These are phyloP conservation scores for Cantharis nigra DNA, from an alignment of 2,888 invertebrate species.

Conservation along the genomic window DNA sequence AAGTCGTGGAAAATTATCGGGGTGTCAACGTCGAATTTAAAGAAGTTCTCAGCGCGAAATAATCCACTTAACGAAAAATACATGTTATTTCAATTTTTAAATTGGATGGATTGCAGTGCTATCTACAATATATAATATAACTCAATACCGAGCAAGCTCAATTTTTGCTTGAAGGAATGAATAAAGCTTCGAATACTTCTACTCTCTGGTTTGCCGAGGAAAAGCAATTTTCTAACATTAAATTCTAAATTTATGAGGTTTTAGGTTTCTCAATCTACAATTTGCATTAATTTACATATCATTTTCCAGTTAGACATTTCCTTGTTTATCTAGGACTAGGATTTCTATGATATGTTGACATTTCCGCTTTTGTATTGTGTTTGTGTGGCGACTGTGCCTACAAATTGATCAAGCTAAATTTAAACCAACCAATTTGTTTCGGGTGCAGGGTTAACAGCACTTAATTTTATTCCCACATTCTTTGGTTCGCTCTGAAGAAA, in stretches of 20 bases:
- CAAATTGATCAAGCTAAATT: not conserved
- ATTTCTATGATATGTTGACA: slow-evolving; percentile 20
- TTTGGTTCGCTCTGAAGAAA: not conserved
- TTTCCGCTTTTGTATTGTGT: slow-evolving; percentile 5
- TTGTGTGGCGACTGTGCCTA: not conserved
- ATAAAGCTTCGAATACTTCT: slow-evolving; percentile 7
- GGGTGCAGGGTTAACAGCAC: not conserved
- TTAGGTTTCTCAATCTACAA: slow-evolving; percentile 22
- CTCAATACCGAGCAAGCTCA: slow-evolving; percentile 2
- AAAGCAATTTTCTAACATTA: slow-evolving; percentile 27
- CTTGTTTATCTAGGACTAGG: slow-evolving; percentile 20
- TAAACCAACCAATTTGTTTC: not conserved
- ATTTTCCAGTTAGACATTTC: slow-evolving; percentile 18
- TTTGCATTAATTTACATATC: slow-evolving; percentile 28
- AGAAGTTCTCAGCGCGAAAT: not conserved
- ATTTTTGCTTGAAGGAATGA: slow-evolving; percentile 10
- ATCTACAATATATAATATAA: slow-evolving; percentile 7
- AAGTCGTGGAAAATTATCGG: not conserved
- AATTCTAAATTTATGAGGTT: slow-evolving; percentile 23
- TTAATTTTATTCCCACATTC: not conserved
- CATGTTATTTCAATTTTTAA: not conserved
- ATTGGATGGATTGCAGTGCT: not conserved
- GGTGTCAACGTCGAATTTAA: not conserved
- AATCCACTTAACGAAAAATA: not conserved
- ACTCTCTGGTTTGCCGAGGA: slow-evolving; percentile 9